Percentiles rank a stretch among this genome's conserved stretches.
These are phyloP conservation scores for Tipula lateralis DNA, from an alignment of 2,888 invertebrate species.

Conservation along the genomic window DNA sequence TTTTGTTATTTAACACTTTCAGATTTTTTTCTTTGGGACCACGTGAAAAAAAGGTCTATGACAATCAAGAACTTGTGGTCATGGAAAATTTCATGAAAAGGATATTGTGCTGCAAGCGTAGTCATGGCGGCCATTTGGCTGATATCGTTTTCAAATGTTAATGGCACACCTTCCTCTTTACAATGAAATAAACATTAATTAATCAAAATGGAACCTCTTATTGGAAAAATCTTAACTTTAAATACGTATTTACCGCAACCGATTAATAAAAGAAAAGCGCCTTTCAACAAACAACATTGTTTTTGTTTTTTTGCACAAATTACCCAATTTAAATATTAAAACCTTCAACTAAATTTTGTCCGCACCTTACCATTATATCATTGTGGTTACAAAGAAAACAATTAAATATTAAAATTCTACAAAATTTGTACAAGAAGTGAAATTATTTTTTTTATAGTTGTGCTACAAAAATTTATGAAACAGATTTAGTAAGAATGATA, in stretches of 20 bases:
- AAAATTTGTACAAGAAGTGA: not conserved
- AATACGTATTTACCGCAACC: not conserved
- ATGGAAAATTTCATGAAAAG: too few relatives aligned
- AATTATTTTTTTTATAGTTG: not conserved
- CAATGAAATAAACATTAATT: too few relatives aligned
- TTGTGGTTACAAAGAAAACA: not conserved
- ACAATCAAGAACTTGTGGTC: too few relatives aligned
- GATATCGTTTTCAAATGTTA: too few relatives aligned
- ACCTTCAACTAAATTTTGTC: slow-evolving; percentile 24
- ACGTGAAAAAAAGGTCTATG: too few relatives aligned
- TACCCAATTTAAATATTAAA: not conserved
- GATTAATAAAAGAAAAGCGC: not conserved
- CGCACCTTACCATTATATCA: not conserved
- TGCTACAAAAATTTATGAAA: not conserved
- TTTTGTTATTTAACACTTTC: too few relatives aligned
- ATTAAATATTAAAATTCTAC: slow-evolving; percentile 12
- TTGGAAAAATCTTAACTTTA: too few relatives aligned
- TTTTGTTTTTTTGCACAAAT: not conserved
- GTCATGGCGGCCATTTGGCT: too few relatives aligned
- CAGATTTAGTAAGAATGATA: not conserved
- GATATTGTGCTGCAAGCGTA: too few relatives aligned
- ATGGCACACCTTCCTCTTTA: too few relatives aligned
- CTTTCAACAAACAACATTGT: not conserved
- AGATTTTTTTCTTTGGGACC: too few relatives aligned
- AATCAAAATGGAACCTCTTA: too few relatives aligned